A percentile compares a stretch with the other conserved stretches of the same genome.
Conservation (phyloP, 2,113 vertebrate species). For the Anhinga anhinga region DNA sequence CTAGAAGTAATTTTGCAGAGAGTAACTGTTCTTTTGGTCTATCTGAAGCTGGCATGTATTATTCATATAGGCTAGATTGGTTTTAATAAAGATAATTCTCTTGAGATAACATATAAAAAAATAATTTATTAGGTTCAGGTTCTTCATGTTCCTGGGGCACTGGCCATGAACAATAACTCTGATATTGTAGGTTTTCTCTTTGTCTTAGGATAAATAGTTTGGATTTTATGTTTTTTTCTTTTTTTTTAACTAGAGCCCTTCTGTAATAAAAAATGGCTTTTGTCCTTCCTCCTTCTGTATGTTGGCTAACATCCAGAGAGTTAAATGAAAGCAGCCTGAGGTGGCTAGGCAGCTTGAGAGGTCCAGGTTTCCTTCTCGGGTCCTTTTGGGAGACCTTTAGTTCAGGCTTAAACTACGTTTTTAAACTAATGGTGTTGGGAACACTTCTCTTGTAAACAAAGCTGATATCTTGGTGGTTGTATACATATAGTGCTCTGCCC, state of each 20-base stretch:
- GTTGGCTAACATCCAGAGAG: not conserved
- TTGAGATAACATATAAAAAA: not conserved
- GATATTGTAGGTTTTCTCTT: not conserved
- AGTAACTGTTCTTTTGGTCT: not conserved
- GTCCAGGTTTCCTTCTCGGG: not conserved
- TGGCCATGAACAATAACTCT: not conserved
- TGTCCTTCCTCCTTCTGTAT: not conserved
- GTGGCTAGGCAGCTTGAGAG: not conserved
- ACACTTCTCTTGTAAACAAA: not conserved
- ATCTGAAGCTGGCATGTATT: not conserved
- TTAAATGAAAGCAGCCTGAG: not conserved
- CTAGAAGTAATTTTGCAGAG: not conserved
- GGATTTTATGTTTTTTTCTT: not conserved
- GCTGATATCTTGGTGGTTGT: not conserved
- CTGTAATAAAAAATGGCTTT: not conserved
- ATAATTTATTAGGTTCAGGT: not conserved
- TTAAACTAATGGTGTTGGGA: not conserved
- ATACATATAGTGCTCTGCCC: not conserved
- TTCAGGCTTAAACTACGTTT: not conserved
- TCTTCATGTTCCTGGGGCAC: not conserved
- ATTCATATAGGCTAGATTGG: not conserved
- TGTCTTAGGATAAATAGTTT: not conserved
- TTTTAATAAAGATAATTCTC: slow-evolving; percentile 33
- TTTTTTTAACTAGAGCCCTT: not conserved
- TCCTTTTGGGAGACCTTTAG: not conserved